These are phyloP conservation scores for Scaptomyza cyrtandrae DNA, from an alignment of 2,888 invertebrate species.

Conservation along the genomic window DNA sequence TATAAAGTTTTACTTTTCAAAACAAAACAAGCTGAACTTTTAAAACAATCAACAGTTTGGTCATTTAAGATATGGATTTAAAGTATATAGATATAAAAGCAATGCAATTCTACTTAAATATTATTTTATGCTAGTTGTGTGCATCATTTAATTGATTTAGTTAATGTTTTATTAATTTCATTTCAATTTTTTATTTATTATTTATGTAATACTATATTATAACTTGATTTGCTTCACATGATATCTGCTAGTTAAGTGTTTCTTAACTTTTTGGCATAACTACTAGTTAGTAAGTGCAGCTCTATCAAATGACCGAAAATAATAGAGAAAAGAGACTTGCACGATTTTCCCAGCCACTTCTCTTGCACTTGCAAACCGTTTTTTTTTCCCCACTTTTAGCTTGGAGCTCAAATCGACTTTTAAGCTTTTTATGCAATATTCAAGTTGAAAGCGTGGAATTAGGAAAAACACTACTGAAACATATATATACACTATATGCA, in stretches of 20 bases:
- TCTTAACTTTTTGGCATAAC: not conserved
- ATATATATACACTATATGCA: not conserved
- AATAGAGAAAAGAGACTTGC: conserved; percentile 48
- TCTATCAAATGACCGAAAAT: conserved; percentile 37
- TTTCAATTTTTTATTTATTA: too few relatives aligned
- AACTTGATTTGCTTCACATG: not conserved
- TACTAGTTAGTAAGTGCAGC: conserved; percentile 19
- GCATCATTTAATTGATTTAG: not conserved
- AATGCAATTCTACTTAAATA: too few relatives aligned
- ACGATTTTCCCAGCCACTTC: conserved; percentile 25
- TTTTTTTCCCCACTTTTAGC: conserved; percentile 5
- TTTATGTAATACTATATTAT: not conserved
- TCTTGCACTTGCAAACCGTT: conserved; percentile 26
- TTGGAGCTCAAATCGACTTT: conserved; percentile 21
- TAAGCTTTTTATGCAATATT: conserved; percentile 63
- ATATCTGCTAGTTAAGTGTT: not conserved
- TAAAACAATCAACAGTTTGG: too few relatives aligned
- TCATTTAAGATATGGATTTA: not conserved
- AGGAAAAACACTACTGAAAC: conserved; percentile 5
- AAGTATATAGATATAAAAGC: too few relatives aligned
- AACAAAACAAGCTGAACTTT: not conserved
- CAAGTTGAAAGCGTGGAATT: conserved; percentile 25
- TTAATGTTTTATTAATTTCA: not conserved
- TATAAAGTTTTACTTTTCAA: not conserved
- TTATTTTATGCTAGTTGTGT: too few relatives aligned